phyloP scores from a whole-genome alignment of 2,797 vertebrate genomes.

The Perdix hodgsoniae region DNA sequence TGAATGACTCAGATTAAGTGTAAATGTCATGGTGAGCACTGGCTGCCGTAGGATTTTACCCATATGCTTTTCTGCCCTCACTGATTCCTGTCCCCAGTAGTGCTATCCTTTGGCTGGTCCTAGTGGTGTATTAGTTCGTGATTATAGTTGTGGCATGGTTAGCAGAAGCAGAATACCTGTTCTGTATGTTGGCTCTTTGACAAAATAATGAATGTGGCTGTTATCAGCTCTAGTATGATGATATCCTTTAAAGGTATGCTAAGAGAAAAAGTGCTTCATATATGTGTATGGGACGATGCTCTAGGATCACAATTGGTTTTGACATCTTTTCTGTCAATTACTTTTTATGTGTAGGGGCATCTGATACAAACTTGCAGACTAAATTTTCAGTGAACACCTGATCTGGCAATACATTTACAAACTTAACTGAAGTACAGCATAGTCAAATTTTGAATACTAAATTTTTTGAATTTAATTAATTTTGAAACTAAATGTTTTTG shows the following conservation, averaged over 20 bases:
- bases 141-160: conserved; percentile 22
- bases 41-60: conserved; percentile 67
- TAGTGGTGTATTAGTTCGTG: conserved; percentile 47
- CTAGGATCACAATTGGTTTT: not conserved
- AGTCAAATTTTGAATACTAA: not conserved
- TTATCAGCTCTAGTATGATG: not conserved
- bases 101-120: conserved; percentile 8
- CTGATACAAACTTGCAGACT: not conserved
- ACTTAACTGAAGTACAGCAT: not conserved
- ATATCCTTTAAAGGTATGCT: not conserved
- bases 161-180: conserved; percentile 5
- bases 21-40: conserved; percentile 87
- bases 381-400: not conserved
- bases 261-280: not conserved
- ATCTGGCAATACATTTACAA: not conserved
- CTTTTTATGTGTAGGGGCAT: not conserved
- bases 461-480: not conserved
- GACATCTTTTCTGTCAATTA: not conserved
- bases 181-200: not conserved
- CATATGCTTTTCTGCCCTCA: conserved; percentile 26
- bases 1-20: conserved; percentile 89
- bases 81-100: not conserved
- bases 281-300: not conserved
- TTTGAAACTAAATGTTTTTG: not conserved
- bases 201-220: conserved; percentile 3